phyloP scores from a whole-genome alignment of 1,140 invertebrate genomes.

The Acyrthosiphon pisum region DNA sequence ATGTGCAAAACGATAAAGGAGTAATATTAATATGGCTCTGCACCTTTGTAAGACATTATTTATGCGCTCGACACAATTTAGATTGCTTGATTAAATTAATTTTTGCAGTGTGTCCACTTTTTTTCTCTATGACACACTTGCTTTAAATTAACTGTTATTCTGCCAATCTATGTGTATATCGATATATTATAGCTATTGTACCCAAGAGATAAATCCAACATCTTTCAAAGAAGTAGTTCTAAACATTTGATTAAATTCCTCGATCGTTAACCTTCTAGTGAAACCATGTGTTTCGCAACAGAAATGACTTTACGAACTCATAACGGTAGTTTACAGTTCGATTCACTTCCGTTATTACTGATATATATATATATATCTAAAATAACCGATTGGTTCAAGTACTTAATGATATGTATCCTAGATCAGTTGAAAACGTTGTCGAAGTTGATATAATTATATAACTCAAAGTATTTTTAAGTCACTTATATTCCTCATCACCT shows the following conservation, averaged over 20 bases:
- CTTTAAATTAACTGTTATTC: conserved; percentile 20
- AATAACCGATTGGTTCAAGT: background rate
- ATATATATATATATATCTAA: conserved; percentile 3
- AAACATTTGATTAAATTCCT: conserved; percentile 48
- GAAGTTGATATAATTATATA: background rate
- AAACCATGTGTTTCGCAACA: conserved; percentile 32
- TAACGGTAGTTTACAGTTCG: conserved; percentile 29
- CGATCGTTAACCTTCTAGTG: conserved; percentile 25
- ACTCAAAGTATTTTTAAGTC: background rate
- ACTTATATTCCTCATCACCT: background rate
- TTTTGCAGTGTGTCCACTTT: background rate
- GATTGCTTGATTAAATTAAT: background rate
- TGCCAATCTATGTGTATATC: background rate
- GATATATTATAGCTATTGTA: background rate
- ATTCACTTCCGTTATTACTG: conserved; percentile 29
- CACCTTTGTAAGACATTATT: background rate
- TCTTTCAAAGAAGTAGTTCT: background rate
- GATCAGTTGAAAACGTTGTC: background rate
- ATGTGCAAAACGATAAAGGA: background rate
- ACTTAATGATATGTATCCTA: background rate
- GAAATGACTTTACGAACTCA: conserved; percentile 24
- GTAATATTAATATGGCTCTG: background rate
- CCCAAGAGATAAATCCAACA: background rate
- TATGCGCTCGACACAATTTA: background rate
- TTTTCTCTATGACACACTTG: background rate